These are phyloP conservation scores for Oceanites oceanicus DNA, from an alignment of 2,113 vertebrate species.

Conservation along the genomic window DNA sequence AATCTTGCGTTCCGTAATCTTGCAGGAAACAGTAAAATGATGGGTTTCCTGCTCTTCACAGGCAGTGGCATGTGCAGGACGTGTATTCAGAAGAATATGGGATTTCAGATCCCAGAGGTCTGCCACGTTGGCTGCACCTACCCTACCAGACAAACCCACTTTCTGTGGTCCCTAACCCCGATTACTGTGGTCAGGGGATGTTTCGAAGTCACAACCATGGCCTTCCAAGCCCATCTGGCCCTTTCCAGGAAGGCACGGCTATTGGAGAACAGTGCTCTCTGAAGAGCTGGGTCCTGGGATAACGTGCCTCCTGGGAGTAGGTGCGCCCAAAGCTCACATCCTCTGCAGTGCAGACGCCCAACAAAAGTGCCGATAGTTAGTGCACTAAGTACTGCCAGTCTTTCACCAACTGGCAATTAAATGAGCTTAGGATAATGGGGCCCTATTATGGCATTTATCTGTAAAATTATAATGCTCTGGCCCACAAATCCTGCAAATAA, in stretches of 20 bases:
- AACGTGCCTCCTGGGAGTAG: not conserved
- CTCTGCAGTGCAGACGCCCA: not conserved
- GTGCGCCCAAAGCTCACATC: not conserved
- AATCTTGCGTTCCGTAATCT: not conserved
- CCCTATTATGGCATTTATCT: not conserved
- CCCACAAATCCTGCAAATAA: not conserved
- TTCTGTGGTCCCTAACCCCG: too few relatives aligned
- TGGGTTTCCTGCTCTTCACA: not conserved
- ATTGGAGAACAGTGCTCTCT: not conserved
- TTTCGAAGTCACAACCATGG: not conserved
- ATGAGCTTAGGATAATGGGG: not conserved
- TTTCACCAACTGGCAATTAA: not conserved
- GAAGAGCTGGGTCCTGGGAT: too few relatives aligned
- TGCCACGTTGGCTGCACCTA: not conserved
- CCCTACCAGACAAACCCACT: not conserved
- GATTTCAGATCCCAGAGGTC: not conserved
- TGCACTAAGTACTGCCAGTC: not conserved
- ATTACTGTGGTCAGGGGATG: not conserved
- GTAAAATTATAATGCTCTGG: not conserved
- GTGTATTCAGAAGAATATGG: not conserved
- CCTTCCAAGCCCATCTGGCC: not conserved
- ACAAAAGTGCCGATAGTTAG: not conserved
- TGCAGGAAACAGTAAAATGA: not conserved
- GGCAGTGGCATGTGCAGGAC: fast-evolving
- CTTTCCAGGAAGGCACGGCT: not conserved